Evolutionary conservation across 2,888 invertebrate species (phyloP), one percentile per base, ranked within the genome.

Genomic region (Acronicta psi): DNA sequence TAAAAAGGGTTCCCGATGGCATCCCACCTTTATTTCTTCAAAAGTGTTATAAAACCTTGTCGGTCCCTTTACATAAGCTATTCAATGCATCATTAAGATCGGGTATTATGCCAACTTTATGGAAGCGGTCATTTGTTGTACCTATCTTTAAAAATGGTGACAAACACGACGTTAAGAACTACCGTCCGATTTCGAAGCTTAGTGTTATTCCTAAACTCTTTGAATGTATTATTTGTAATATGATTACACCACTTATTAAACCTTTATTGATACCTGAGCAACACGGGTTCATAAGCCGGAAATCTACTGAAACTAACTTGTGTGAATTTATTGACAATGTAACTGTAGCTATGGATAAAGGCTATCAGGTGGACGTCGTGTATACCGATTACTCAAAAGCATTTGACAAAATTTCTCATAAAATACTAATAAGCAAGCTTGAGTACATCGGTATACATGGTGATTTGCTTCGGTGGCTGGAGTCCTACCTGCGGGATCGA

Each of bases 401-500:
- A 31, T 31, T 31, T 31, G 31, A 31, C n/a, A 53, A 53, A 47
- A 53, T 59, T 31, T 37, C 42, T 34, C 56, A 56, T 49, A 38
- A 10, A 17, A 16, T 49, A 29, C 40, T 50, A 11, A 9, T 50
- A 18, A 13, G 18, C 18, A 50, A 50, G 18, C 50, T 55, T 20
- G 55, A 55, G 34, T 14, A 18, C 17, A 31, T 54, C 14, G 54
- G 54, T 37, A 38, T 54, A 37, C 55, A 47, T 31, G 47, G 47
- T 20, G 54, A 55, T 41, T 23, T 55, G 11, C 41, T 55, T 25
- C 23, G 55, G 23, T 55, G 55, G 47, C n/a, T 55, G 34, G 41
- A 46, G 34, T 55, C 55, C 9, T 46, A 55, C 23, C 17, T 55
- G 9, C 38, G 55, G 29, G 41, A 55, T 14, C 31, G 47, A 14